Conservation (phyloP, 2,888 invertebrate species). For the Thyatira batis region DNA sequence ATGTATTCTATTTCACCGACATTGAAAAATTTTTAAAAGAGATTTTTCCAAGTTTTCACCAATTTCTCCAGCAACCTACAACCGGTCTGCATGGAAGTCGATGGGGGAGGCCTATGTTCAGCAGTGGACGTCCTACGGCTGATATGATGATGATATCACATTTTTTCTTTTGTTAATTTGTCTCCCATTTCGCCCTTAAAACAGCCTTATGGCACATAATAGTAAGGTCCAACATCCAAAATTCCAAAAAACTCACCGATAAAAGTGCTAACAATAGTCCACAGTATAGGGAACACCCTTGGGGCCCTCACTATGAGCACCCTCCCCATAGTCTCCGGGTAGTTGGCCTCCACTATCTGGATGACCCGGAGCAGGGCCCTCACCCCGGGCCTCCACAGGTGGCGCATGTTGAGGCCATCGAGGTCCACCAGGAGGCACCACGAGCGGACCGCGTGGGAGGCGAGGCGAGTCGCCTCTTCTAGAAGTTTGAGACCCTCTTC, state of each 20-base stretch:
- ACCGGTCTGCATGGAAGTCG: no score
- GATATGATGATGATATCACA: no score
- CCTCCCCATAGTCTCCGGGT: slow-evolving; percentile 96
- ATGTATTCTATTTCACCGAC: no score
- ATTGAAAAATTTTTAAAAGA: no score
- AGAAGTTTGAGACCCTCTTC: slow-evolving; percentile 95
- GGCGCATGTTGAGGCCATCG: slow-evolving; percentile 97
- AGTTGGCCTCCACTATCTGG: slow-evolving; percentile 93
- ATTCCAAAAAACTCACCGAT: slow-evolving; percentile 88
- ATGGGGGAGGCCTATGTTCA: no score
- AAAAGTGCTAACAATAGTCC: slow-evolving; percentile 97
- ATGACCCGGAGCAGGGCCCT: slow-evolving; percentile 85
- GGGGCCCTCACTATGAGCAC: slow-evolving; percentile 96
- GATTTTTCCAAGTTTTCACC: no score
- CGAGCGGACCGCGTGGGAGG: slow-evolving; percentile 92
- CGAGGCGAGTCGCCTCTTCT: slow-evolving; percentile 91
- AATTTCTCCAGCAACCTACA: no score
- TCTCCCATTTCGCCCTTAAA: no score
- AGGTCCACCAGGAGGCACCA: slow-evolving; percentile 96
- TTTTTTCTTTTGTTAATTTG: no score
- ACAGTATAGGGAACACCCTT: slow-evolving; percentile 95
- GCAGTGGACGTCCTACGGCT: no score
- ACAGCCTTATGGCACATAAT: no score
- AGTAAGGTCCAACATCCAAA: no score
- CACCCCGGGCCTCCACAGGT: slow-evolving; percentile 96